Percentiles rank a stretch among this genome's conserved stretches.
These are phyloP conservation scores for Hoplias malabaricus DNA, from an alignment of 2,113 vertebrate species.

Conservation along the genomic window DNA sequence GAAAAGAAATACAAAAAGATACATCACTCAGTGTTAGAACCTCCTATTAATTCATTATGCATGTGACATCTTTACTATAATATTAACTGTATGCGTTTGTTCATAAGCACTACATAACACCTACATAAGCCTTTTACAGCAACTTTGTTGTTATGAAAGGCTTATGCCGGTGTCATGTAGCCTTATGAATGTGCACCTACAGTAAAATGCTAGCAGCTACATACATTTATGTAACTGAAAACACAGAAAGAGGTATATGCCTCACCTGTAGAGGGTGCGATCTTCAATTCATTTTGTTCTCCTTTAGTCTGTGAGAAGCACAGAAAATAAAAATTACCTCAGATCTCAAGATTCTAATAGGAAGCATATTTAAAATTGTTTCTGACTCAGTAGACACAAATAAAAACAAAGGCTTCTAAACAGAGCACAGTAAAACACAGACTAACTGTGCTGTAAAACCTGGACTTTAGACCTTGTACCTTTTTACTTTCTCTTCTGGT, in stretches of 20 bases:
- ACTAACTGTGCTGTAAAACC: not conserved
- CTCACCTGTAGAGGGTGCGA: slow-evolving; percentile 78
- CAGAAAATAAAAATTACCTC: no score
- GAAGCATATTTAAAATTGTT: no score
- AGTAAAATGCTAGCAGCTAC: no score
- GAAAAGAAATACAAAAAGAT: not conserved
- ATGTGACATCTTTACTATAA: no score
- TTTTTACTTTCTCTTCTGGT: slow-evolving; percentile 80
- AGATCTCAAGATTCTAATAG: no score
- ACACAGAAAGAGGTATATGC: not conserved
- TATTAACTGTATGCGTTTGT: no score
- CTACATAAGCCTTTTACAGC: no score
- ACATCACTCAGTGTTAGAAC: not conserved
- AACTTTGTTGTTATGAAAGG: no score
- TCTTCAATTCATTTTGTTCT: slow-evolving; percentile 77
- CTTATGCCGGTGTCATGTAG: no score
- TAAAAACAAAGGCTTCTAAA: not conserved
- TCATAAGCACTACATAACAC: no score
- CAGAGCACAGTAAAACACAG: not conserved
- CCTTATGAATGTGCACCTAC: no score
- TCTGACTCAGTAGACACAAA: not conserved
- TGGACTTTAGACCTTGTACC: slow-evolving; percentile 48
- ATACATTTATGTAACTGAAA: not conserved
- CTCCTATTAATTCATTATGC: no score
- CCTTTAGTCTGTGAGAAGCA: slow-evolving; percentile 77